Percentiles rank a stretch among this genome's conserved stretches.
Evolutionary conservation across 2,888 invertebrate genomes (phyloP).

Genomic region (Drosophila rubida): DNA sequence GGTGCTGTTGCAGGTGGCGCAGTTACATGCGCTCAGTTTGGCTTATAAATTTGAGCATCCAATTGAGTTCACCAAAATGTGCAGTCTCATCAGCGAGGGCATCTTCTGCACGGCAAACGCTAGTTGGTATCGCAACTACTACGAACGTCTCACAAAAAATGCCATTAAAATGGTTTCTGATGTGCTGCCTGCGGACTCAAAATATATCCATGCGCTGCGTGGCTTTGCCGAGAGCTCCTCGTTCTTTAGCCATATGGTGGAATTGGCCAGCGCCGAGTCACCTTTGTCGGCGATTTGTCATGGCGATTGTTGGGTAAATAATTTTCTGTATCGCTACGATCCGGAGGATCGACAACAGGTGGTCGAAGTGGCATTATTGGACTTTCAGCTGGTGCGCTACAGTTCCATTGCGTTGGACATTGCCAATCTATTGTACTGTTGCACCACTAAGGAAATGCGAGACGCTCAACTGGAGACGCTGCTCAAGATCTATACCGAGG

Average conservation of each 20-base stretch:
- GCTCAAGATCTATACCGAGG: constrained; percentile 87
- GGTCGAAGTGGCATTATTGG: constrained; percentile 88
- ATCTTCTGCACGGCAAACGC: constrained; percentile 88
- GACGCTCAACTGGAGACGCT: constrained; percentile 86
- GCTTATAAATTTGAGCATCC: constrained; percentile 87
- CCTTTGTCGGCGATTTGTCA: constrained; percentile 90
- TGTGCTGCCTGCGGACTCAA: constrained; percentile 82
- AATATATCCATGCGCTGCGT: constrained; percentile 87
- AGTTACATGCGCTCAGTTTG: constrained; percentile 88
- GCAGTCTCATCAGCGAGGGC: constrained; percentile 85
- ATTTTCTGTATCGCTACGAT: constrained; percentile 88
- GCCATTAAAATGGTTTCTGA: constrained; percentile 88
- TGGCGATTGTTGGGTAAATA: constrained; percentile 92
- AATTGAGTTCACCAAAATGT: constrained; percentile 86
- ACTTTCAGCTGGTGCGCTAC: constrained; percentile 90
- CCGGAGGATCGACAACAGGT: constrained; percentile 84
- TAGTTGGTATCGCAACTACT: constrained; percentile 89
- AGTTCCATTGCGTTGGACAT: constrained; percentile 90
- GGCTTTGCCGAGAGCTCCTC: constrained; percentile 88
- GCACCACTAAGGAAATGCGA: constrained; percentile 88
- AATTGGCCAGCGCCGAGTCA: constrained; percentile 87
- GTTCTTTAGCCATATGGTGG: constrained; percentile 89
- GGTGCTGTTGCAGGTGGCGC: constrained; percentile 87
- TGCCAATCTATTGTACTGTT: constrained; percentile 88
- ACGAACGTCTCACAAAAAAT: constrained; percentile 87